Evolutionary conservation across 2,797 vertebrate genomes (phyloP), one percentile per base, ranked within the genome.

Genomic region (Menidia menidia): DNA sequence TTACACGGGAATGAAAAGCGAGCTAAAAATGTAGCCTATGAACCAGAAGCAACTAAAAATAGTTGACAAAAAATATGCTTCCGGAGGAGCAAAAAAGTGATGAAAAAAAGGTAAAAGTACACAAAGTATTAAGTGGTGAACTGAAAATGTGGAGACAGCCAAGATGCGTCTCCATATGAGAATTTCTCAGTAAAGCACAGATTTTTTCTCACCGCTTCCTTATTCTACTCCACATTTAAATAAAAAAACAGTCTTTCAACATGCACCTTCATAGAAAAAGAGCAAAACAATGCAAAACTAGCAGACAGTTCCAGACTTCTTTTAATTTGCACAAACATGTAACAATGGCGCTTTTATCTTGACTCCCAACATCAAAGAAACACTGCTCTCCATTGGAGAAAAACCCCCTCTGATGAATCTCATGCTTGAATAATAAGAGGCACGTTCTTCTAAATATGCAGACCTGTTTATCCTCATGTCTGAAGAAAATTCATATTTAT

Each of bases 401-500:
- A 61, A 71, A 61, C 73, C 82, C 76, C 58, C 81, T 64, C 60
- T 80, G 81, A 90, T 88, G 70, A 87, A 87, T 85, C 84, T 81
- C 60, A 74, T 64, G 72, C 80, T 64, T 80, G 89, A 87, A 88
- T 90, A 87, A 88, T 81, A 90, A 89, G 72, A 80, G 76, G 59
- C 61, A 75, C 55, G 75, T 87, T 88, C 76, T 77, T 90, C 76
- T 84, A 90, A 87, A 88, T 88, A 89, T 85, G 89, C 77, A 76
- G 81, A 80, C 83, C 81, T 85, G 80, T 88, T 92, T 92, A 83
- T 92, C 80, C 87, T 83, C 62, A 73, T 84, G 84, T 83, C 82
- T 73, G 73, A 78, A 45, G 71, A 78, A 86, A 90, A 89, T 83
- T 83, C 81, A 90, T 82, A 91, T 92, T 89, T 91, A 89, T 91